Base-by-base conservation (phyloP, 2,113 vertebrate genomes). In the Neolamprologus sp. region DNA sequence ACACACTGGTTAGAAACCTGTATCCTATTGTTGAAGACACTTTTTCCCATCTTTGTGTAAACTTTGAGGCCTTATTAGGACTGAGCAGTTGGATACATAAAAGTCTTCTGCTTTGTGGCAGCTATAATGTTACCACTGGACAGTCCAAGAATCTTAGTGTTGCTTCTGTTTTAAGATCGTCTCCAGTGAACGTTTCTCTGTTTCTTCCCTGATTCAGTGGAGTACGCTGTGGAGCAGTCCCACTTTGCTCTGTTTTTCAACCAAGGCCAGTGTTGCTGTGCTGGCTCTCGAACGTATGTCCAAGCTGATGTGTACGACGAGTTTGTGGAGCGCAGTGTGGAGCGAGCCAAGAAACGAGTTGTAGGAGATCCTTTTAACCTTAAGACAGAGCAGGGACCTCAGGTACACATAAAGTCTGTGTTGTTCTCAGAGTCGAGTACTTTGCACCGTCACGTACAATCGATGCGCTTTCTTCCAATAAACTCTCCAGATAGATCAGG, bases 191-290 rank as follows among this genome's bases (percentile, higher is more conserved):
- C 0, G 23, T 7, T 55, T 23, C 0, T 17, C 19, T 58, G 5
- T 4, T 45, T 2, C 3, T 65, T 21, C 26, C 47, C 1, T 73
- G 21, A 7, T 42, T 3, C 75, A 99, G 98, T 99, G 98, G 97
- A 96, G 87, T 97, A 97, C 88, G 99, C 99, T 0, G 99, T 99
- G 94, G 98, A 99, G 91, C 98, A 99, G 94, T 94, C 98, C 89
- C 98, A 99, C 93, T 97, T 97, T 1, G 98, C 97, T 42, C 96
- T 99, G 58, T 99, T 99, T 94, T 99, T 99, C 96, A 99, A 99
- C 95, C 98, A 99, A 96, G 99, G 99, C 63, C 99, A 99, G 96
- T 99, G 98, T 82, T 99, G 99, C 92, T 98, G 97, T 4, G 99
- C 99, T 0, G 99, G 98, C 3, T 98, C 98, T 21, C 95, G 99